phyloP scores from a whole-genome alignment of 2,113 vertebrate genomes.

The Abramis brama region DNA sequence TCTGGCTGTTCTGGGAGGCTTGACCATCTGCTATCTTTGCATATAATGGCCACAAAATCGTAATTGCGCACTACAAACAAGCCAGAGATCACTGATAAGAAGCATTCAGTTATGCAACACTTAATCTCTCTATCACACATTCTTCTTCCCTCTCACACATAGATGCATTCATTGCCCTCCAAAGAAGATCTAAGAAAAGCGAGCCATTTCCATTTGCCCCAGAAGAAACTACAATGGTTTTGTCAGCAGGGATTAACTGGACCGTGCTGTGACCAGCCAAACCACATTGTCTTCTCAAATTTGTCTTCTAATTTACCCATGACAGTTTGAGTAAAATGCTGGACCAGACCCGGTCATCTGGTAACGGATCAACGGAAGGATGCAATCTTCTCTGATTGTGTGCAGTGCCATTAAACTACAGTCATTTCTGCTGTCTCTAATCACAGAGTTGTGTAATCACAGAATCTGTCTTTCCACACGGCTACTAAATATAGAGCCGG shows the following conservation, averaged over 20 bases:
- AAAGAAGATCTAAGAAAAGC: not conserved
- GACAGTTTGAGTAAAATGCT: not conserved
- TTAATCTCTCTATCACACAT: not conserved
- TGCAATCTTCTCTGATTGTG: not conserved
- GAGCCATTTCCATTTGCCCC: not conserved
- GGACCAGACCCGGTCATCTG: not conserved
- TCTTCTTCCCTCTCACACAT: not conserved
- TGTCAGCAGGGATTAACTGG: not conserved
- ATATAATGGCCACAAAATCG: not conserved
- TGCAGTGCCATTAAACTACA: not conserved
- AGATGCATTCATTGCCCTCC: not conserved
- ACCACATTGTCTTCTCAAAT: not conserved
- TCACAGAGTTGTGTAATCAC: not conserved
- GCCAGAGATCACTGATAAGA: not conserved
- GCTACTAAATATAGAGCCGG: not conserved
- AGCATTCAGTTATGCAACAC: not conserved
- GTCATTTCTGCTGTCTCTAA: not conserved
- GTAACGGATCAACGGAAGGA: not conserved
- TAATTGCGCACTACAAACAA: not conserved
- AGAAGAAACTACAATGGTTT: not conserved
- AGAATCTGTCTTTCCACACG: not conserved
- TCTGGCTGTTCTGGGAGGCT: not conserved
- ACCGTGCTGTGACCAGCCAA: not conserved
- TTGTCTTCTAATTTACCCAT: not conserved
- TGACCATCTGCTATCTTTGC: constrained; percentile 5